Conservation (phyloP, 2,888 invertebrate species). For the Neoitamus cyanurus region DNA sequence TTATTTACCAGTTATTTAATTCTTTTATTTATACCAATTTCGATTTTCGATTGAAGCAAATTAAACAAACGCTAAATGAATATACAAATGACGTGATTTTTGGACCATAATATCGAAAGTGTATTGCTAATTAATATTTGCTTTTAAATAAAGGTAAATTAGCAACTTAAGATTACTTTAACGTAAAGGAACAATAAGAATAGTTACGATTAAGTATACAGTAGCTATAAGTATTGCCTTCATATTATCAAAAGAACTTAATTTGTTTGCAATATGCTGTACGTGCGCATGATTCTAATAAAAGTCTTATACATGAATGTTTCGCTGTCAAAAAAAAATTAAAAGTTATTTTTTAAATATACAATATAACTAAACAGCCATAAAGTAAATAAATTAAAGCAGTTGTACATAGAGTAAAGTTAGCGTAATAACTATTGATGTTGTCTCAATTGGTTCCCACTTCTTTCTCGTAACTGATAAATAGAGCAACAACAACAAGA, state of each 20-base stretch:
- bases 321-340: constrained; percentile 23
- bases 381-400: background rate
- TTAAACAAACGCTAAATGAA: background rate
- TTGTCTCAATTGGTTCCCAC: constrained; percentile 34
- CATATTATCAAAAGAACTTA: constrained; percentile 13
- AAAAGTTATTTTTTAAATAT: constrained; percentile 32
- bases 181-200: constrained; percentile 23
- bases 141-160: constrained; percentile 41
- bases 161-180: constrained; percentile 33
- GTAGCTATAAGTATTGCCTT: constrained; percentile 37
- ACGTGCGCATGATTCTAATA: constrained; percentile 16
- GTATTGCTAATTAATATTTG: constrained; percentile 44
- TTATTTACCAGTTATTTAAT: background rate
- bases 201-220: constrained; percentile 17
- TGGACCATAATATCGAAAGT: constrained; percentile 40
- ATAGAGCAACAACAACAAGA: constrained; percentile 5
- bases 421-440: constrained; percentile 41
- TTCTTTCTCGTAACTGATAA: constrained; percentile 2
- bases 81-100: constrained; percentile 20
- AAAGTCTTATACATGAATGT: constrained; percentile 19
- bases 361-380: constrained; percentile 8
- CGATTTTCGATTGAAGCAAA: background rate
- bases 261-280: constrained; percentile 29
- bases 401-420: constrained; percentile 29
- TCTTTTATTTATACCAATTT: background rate